Conservation (phyloP, 2,797 vertebrate species). For the Mastacembelus armatus region DNA sequence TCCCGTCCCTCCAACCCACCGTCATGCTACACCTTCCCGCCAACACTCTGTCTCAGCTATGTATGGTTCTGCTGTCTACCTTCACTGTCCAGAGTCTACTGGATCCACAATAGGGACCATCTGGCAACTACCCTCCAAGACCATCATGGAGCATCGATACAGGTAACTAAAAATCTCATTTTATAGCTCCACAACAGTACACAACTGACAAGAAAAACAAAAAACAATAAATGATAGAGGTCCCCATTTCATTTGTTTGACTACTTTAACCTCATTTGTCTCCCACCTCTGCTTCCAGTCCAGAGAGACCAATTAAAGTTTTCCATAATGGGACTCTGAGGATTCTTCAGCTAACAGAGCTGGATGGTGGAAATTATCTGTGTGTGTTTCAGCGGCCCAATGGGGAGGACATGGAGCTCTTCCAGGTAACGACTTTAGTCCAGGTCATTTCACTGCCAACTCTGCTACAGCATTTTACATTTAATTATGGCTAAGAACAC, state of each 20-base stretch:
- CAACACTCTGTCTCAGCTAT: conserved; percentile 82
- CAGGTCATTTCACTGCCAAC: conserved; percentile 7
- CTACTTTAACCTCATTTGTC: conserved; percentile 27
- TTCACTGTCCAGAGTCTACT: conserved; percentile 84
- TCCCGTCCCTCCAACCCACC: conserved; percentile 50
- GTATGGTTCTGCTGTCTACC: conserved; percentile 84
- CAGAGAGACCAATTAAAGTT: conserved; percentile 82
- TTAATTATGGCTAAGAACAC: not conserved
- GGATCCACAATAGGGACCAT: conserved; percentile 76
- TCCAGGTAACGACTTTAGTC: conserved; percentile 70
- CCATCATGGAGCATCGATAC: conserved; percentile 80
- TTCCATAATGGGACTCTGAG: conserved; percentile 86
- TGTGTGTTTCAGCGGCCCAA: conserved; percentile 85
- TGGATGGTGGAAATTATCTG: conserved; percentile 84
- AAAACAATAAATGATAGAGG: too few relatives aligned
- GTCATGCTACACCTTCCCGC: conserved; percentile 60
- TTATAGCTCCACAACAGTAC: not conserved
- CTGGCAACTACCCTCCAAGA: conserved; percentile 85
- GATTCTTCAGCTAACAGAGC: conserved; percentile 84
- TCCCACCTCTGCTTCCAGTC: conserved; percentile 65
- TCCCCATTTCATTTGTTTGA: too few relatives aligned
- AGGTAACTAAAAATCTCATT: conserved; percentile 70
- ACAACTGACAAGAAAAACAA: not conserved
- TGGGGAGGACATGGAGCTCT: conserved; percentile 85
- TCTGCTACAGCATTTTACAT: not conserved